These are phyloP conservation scores for Drosophila pruinosa DNA, from an alignment of 1,140 invertebrate genomes.

Conservation along the genomic window DNA sequence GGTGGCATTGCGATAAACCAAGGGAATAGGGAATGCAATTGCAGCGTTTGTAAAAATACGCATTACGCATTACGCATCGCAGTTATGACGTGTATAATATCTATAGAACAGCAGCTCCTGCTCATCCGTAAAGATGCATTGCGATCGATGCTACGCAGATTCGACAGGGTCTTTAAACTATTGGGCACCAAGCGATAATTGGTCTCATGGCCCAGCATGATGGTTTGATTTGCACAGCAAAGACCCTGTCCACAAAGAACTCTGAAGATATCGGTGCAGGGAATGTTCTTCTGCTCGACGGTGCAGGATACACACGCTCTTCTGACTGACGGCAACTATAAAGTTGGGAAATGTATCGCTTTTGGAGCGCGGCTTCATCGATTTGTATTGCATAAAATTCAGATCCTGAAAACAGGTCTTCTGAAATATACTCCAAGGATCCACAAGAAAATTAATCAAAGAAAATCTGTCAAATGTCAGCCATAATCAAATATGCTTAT, in stretches of 20 bases:
- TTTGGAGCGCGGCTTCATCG: slow-evolving; percentile 20
- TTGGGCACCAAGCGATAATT: slow-evolving; percentile 55
- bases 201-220: slow-evolving; percentile 66
- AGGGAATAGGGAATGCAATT: slow-evolving; percentile 88
- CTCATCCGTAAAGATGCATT: slow-evolving; percentile 73
- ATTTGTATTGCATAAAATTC: slow-evolving; percentile 41
- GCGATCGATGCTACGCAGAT: slow-evolving; percentile 48
- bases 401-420: slow-evolving; percentile 60
- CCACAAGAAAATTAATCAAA: slow-evolving; percentile 22
- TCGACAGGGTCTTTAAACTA: slow-evolving; percentile 54
- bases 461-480: neutral
- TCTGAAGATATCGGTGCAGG: slow-evolving; percentile 89
- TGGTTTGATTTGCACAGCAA: slow-evolving; percentile 85
- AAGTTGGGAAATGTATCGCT: slow-evolving; percentile 57
- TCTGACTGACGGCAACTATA: slow-evolving; percentile 50
- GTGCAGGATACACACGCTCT: slow-evolving; percentile 53
- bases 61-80: slow-evolving; percentile 89
- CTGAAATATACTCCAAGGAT: slow-evolving; percentile 53
- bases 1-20: slow-evolving; percentile 42
- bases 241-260: slow-evolving; percentile 91
- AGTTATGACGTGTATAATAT: slow-evolving; percentile 84
- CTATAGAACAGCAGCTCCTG: slow-evolving; percentile 60
- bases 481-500: too few relatives aligned
- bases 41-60: slow-evolving; percentile 86
- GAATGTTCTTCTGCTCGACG: slow-evolving; percentile 59